These are phyloP conservation scores for Dicyrtomina minuta DNA, from an alignment of 2,888 invertebrate genomes.

Conservation along the genomic window DNA sequence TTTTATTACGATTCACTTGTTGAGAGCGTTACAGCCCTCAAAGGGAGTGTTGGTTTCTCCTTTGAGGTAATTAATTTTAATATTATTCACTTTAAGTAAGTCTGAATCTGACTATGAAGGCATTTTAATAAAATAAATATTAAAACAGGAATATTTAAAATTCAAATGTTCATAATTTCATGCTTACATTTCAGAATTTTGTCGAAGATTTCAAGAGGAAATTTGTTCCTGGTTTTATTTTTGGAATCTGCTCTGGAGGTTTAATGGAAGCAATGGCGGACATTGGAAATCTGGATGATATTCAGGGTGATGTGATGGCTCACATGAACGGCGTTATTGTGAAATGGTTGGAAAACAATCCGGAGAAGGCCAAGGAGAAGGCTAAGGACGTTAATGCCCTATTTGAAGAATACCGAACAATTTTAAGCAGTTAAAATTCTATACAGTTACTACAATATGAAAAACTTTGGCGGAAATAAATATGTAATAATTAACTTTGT, in stretches of 20 bases:
- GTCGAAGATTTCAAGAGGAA: not conserved
- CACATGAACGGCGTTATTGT: not conserved
- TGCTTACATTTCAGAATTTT: not conserved
- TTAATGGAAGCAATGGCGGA: not conserved
- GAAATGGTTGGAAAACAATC: conserved; percentile 5
- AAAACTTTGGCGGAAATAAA: not conserved
- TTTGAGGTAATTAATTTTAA: conserved; percentile 4
- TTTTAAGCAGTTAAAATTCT: too few species aligned
- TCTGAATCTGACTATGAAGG: not conserved
- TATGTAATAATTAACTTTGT: too few species aligned
- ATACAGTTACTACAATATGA: not conserved
- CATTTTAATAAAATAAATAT: not conserved
- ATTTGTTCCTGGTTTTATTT: not conserved
- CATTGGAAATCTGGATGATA: not conserved
- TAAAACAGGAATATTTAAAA: not conserved
- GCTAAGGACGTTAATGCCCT: not conserved
- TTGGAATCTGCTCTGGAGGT: not conserved
- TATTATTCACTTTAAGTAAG: not conserved
- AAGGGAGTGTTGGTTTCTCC: not conserved
- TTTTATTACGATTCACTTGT: not conserved
- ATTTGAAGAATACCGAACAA: conserved; percentile 2
- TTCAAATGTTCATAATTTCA: not conserved
- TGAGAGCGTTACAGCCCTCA: not conserved
- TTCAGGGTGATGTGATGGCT: not conserved
- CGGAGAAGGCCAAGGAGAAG: not conserved